Evolutionary conservation across 2,113 vertebrate genomes (phyloP), one percentile per base, ranked within the genome.

Genomic region (Lethenteron reissneri): DNA sequence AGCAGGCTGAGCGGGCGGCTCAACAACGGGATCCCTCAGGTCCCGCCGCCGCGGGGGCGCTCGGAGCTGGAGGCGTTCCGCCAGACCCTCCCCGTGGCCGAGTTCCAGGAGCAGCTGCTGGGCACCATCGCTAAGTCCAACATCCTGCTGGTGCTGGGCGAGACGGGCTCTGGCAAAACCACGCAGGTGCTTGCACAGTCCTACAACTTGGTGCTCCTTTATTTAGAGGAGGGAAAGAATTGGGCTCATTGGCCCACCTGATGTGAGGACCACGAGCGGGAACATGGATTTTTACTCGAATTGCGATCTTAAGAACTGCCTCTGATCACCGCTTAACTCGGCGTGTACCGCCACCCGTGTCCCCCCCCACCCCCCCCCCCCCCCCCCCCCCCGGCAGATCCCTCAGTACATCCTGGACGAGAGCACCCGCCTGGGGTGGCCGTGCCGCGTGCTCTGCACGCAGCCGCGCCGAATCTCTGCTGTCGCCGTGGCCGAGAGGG

Each of bases 131-230:
- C 84, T 76, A 85, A 88, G 11, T 84, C 89, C 80, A 83, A 82
- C 75, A 83, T 95, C 73, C 81, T 94, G 77, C 81, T 99, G 74
- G 80, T 99, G 75, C 74, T 96, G 72, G 92, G 94, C 75, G 92
- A 97, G 78, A 92, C 91, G 2, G 94, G 94, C 74, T 99, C 89
- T 68, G 94, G 94, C 75, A 96, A 99, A 82, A 97, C 92, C 56
- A 99, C 92, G 56, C 94, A 97, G 84, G 92, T 97, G 77, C 71
- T 79, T 78, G 75, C 76, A 19, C 58, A 56, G 10, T 64, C 17
- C 17, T 64, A 15, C 8, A 64, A 64, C 17, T 15, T 64, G 2
- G 14, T 6, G 14, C 60, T 64, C 60, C 14, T 15, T 14, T 15
- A 64, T 64, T 64, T 64, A 64, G 14, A 64, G 14, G 14, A 64